A percentile compares a stretch with the other conserved stretches of the same genome.
phyloP scores from a whole-genome alignment of 2,113 vertebrate genomes.

The Clinocottus analis region DNA sequence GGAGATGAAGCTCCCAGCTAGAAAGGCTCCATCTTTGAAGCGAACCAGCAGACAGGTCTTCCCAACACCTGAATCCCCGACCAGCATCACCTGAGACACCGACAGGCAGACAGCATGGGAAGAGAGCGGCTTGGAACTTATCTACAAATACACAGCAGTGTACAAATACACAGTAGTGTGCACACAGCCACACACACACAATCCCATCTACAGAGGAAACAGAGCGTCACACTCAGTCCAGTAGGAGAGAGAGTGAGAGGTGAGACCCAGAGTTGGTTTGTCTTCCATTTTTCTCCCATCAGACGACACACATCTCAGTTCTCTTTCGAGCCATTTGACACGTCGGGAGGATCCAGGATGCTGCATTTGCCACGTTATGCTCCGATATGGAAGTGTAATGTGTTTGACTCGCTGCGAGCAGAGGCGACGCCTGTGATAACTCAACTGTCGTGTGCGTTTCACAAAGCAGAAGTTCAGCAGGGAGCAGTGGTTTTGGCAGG shows the following conservation, averaged over 20 bases:
- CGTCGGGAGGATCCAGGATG: not conserved
- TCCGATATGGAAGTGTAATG: not conserved
- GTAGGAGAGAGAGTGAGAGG: not conserved
- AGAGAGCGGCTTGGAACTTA: not conserved
- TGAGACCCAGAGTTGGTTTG: not conserved
- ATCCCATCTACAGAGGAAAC: constrained; percentile 18
- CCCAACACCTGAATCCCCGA: constrained; percentile 92
- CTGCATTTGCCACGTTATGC: too few relatives aligned
- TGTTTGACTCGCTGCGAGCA: too few relatives aligned
- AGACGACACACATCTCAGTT: not conserved
- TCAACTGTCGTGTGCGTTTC: not conserved
- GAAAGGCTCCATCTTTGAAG: constrained; percentile 96
- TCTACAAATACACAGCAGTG: constrained; percentile 23
- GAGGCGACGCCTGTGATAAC: too few relatives aligned
- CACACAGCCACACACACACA: too few relatives aligned
- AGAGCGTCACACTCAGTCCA: constrained; percentile 14
- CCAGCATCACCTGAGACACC: constrained; percentile 96
- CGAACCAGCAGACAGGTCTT: constrained; percentile 90
- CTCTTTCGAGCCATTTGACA: not conserved
- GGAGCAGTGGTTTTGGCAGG: not conserved
- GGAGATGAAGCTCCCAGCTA: constrained; percentile 96
- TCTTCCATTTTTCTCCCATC: not conserved
- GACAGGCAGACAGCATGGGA: not conserved
- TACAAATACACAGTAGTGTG: too few relatives aligned
- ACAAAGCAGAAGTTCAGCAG: not conserved